Conservation (phyloP, 2,888 invertebrate species). For the Blastobasis lacticolella region DNA sequence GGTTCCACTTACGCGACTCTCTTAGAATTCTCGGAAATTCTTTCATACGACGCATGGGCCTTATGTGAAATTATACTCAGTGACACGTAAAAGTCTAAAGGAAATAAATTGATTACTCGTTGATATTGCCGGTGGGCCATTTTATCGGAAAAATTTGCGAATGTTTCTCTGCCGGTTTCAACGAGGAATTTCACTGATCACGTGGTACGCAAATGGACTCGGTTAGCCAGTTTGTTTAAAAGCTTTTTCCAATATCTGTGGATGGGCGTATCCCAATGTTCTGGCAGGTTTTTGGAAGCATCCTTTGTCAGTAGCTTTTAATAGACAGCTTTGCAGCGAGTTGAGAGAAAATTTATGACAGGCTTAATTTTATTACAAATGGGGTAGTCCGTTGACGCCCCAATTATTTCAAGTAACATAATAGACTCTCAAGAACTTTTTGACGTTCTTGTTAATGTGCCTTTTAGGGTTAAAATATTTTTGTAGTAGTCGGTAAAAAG, state of each 20-base stretch:
- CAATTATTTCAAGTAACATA: too few species aligned
- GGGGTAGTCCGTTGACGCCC: background rate
- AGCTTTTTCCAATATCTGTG: slow-evolving; percentile 35
- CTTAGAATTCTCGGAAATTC: background rate
- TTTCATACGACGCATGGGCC: background rate
- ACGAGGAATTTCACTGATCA: slow-evolving; percentile 36
- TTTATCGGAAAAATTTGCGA: slow-evolving; percentile 5
- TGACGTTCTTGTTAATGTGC: too few species aligned
- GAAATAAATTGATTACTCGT: too few species aligned
- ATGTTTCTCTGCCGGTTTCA: slow-evolving; percentile 33
- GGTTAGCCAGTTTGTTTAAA: slow-evolving; percentile 27
- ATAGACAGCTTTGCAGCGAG: slow-evolving; percentile 7
- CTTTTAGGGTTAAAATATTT: too few species aligned
- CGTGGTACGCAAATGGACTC: slow-evolving; percentile 29
- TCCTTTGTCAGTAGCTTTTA: slow-evolving; percentile 14
- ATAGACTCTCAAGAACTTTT: too few species aligned
- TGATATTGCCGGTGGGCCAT: too few species aligned
- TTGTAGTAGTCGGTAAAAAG: too few species aligned
- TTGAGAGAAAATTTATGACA: slow-evolving; percentile 2
- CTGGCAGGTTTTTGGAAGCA: slow-evolving; percentile 20
- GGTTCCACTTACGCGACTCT: background rate
- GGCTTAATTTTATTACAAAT: slow-evolving; percentile 3
- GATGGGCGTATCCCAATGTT: slow-evolving; percentile 17
- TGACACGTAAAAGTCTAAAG: too few species aligned
- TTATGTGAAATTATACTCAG: background rate